These are phyloP conservation scores for Desmophyllum pertusum DNA, from an alignment of 92 coral and sea anemone genomes.

Conservation along the genomic window DNA sequence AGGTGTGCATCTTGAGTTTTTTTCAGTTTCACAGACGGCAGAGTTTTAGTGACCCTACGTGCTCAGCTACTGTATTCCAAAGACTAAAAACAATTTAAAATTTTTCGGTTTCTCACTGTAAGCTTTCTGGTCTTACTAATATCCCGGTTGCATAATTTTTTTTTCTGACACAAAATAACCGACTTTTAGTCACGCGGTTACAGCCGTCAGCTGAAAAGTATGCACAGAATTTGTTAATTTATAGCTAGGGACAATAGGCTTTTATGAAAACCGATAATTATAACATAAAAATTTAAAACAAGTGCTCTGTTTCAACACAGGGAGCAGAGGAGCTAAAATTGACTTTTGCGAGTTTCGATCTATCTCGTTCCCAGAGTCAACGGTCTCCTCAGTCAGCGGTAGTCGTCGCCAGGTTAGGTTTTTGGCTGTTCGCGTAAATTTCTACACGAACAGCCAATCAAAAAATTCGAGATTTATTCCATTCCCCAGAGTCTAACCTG, in stretches of 20 bases:
- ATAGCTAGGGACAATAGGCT: neutral
- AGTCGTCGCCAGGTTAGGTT: too few species aligned
- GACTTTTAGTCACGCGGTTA: neutral
- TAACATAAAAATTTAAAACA: neutral
- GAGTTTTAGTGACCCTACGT: constrained; percentile 35
- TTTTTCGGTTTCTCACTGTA: constrained; percentile 28
- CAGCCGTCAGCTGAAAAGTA: neutral
- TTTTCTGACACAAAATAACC: too few species aligned
- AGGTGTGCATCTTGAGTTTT: neutral
- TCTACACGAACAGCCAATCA: too few species aligned
- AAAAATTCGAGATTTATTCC: too few species aligned
- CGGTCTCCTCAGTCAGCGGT: too few species aligned
- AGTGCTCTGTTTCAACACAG: neutral
- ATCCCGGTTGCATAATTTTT: too few species aligned
- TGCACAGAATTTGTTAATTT: neutral
- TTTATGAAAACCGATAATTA: neutral
- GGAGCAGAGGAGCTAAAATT: too few species aligned
- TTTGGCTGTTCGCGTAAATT: too few species aligned
- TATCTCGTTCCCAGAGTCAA: too few species aligned
- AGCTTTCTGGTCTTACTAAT: neutral
- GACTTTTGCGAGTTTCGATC: too few species aligned
- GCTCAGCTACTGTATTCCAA: constrained; percentile 12
- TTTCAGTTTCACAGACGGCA: constrained; percentile 40
- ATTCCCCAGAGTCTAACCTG: too few species aligned
- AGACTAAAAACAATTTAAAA: constrained; percentile 9